phyloP scores from a whole-genome alignment of 2,888 invertebrate species.

The Dryadula phaetusa region DNA sequence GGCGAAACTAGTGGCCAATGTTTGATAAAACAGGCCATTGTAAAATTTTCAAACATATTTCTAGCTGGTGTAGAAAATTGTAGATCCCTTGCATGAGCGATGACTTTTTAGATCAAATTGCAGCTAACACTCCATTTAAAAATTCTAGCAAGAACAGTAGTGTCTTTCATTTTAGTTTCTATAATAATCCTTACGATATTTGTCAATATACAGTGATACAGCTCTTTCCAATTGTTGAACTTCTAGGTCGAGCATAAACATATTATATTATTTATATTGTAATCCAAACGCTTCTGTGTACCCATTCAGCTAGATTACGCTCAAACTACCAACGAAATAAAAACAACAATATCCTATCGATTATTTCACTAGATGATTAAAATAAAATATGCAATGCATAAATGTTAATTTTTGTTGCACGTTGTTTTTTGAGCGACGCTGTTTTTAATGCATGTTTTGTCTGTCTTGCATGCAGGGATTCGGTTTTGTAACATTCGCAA shows the following conservation, averaged over 20 bases:
- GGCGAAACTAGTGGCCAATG: not conserved
- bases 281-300: conserved; percentile 83
- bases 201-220: conserved; percentile 59
- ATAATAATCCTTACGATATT: conserved; percentile 58
- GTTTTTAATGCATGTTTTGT: conserved; percentile 97
- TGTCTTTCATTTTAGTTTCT: conserved; percentile 65
- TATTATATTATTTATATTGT: conserved; percentile 71
- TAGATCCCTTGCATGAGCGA: conserved; percentile 73
- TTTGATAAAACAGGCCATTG: conserved; percentile 16
- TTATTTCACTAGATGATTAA: conserved; percentile 79
- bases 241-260: conserved; percentile 75
- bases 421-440: conserved; percentile 91
- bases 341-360: conserved; percentile 77
- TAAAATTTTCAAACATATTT: conserved; percentile 26
- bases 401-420: conserved; percentile 90
- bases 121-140: conserved; percentile 79
- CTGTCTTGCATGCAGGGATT: conserved; percentile 99
- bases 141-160: conserved; percentile 65
- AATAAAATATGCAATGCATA: conserved; percentile 85
- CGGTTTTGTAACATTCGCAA: conserved; percentile 99
- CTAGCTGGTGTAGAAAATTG: conserved; percentile 51
- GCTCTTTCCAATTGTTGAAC: conserved; percentile 72
- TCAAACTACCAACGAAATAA: conserved; percentile 83
- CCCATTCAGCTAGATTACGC: conserved; percentile 83
- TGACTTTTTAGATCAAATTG: conserved; percentile 78